These are phyloP conservation scores for Garra rufa DNA, from an alignment of 2,113 vertebrate species.

Conservation along the genomic window DNA sequence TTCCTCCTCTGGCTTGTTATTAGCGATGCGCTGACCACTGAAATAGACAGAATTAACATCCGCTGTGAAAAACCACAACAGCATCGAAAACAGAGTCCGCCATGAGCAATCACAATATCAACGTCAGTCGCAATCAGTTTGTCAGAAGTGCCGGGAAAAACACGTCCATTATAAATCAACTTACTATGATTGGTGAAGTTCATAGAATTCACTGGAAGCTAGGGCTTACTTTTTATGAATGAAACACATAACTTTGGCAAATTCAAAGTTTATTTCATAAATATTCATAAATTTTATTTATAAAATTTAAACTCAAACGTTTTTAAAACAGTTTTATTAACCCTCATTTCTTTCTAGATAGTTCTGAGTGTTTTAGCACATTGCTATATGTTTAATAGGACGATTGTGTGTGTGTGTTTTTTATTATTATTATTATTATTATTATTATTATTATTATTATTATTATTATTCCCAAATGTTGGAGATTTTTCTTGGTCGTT, in stretches of 20 bases:
- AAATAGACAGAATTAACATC: not conserved
- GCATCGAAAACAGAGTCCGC: not conserved
- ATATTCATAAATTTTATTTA: too few species aligned
- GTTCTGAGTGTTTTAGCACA: not conserved
- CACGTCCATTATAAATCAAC: not conserved
- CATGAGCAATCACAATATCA: not conserved
- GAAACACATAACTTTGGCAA: too few species aligned
- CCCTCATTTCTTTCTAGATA: too few species aligned
- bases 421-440: too few species aligned
- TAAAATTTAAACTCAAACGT: too few species aligned
- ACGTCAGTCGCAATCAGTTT: not conserved
- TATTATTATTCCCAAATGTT: too few species aligned
- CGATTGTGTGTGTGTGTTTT: not conserved
- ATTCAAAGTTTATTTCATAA: too few species aligned
- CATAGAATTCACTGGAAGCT: not conserved
- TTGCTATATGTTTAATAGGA: not conserved
- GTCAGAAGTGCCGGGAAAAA: not conserved
- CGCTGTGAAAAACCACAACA: not conserved
- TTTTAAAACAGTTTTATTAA: too few species aligned
- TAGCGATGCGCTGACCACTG: not conserved
- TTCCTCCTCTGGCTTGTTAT: not conserved
- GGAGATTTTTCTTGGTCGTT: not conserved
- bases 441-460: too few species aligned
- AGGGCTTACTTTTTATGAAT: not conserved
- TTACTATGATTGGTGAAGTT: not conserved